These are phyloP conservation scores for Trichonephila clavipes DNA, from an alignment of 1,140 invertebrate genomes.

Conservation along the genomic window DNA sequence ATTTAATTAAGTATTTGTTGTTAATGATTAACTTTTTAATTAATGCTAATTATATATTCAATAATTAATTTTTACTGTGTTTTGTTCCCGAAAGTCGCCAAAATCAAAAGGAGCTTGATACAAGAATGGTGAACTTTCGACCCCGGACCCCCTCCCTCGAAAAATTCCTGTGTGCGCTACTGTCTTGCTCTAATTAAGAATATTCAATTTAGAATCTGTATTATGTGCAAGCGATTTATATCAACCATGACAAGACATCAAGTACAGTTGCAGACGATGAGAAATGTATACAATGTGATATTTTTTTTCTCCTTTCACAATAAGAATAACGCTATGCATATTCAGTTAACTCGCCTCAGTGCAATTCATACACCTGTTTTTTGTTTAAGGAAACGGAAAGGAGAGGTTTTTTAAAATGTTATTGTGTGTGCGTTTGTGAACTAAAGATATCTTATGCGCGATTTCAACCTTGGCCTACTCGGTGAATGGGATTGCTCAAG, in stretches of 20 bases:
- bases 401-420: not conserved
- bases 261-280: not conserved
- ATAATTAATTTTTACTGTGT: no score
- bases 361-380: not conserved
- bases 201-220: no score
- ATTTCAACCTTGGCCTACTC: conserved; percentile 24
- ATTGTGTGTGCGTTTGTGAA: not conserved
- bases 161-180: no score
- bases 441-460: not conserved
- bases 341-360: not conserved
- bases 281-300: not conserved
- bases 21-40: no score
- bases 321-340: not conserved
- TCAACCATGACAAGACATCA: not conserved
- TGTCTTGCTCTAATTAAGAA: no score
- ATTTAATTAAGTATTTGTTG: no score
- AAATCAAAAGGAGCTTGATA: no score
- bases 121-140: no score
- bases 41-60: no score
- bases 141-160: no score
- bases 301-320: not conserved
- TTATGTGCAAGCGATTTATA: no score
- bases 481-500: not conserved
- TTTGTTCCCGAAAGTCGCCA: no score
- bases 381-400: not conserved